A percentile compares a stretch with the other conserved stretches of the same genome.
Conservation (phyloP, 1,140 invertebrate genomes). For the Trissolcus basalis region DNA sequence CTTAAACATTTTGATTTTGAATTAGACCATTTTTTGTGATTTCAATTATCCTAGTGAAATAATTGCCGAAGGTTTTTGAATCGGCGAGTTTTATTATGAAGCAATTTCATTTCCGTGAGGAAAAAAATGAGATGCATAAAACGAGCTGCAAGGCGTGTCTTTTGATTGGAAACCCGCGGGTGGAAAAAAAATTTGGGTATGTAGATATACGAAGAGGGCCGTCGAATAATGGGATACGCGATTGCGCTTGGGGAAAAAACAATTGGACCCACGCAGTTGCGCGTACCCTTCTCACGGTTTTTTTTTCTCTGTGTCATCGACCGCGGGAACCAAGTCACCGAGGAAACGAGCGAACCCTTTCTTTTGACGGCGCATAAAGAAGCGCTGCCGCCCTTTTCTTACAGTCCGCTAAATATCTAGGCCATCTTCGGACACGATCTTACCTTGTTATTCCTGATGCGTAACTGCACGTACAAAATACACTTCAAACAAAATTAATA, state of each 20-base stretch:
- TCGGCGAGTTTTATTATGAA: background rate
- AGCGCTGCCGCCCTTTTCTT: slow-evolving; percentile 67
- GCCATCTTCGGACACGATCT: slow-evolving; percentile 70
- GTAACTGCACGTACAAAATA: slow-evolving; percentile 33
- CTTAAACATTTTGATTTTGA: too few species aligned
- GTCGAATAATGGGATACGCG: slow-evolving; percentile 26
- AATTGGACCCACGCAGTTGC: slow-evolving; percentile 29
- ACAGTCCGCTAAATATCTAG: slow-evolving; percentile 68
- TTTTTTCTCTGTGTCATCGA: slow-evolving; percentile 58
- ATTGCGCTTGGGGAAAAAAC: slow-evolving; percentile 36
- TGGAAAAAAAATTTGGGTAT: background rate
- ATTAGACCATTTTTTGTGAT: too few species aligned
- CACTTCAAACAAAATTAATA: too few species aligned
- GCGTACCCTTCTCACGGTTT: slow-evolving; percentile 66
- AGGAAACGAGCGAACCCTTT: slow-evolving; percentile 66
- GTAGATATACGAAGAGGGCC: background rate
- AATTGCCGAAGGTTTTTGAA: too few species aligned
- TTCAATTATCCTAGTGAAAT: too few species aligned
- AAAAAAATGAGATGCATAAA: slow-evolving; percentile 31
- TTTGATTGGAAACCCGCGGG: slow-evolving; percentile 2
- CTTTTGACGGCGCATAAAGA: slow-evolving; percentile 58
- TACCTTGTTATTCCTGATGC: slow-evolving; percentile 65
- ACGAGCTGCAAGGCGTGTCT: slow-evolving; percentile 15
- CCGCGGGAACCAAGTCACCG: slow-evolving; percentile 67
- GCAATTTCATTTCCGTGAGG: slow-evolving; percentile 7